Evolutionary conservation across 2,113 vertebrate genomes (phyloP), one percentile per base, ranked within the genome.

Genomic region (Sialia sialis): DNA sequence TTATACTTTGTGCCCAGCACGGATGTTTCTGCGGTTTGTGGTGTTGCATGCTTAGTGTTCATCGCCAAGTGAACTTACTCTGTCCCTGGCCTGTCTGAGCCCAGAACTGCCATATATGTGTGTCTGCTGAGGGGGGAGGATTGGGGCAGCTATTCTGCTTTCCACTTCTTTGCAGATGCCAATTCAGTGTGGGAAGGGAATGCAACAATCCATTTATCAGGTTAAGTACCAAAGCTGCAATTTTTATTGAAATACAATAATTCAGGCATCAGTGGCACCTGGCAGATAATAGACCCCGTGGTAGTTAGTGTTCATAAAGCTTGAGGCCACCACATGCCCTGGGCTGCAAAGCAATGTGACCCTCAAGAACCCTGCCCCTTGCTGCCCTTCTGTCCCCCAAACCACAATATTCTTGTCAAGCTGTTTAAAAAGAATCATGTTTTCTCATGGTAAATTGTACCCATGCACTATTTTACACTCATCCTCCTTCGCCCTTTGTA

Each of bases 171-270:
- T 79, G 81, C 81, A 76, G 54, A 73, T 69, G 49, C 70, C 55
- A 41, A 4, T 69, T 49, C 74, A 58, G 16, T 9, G 4, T 72
- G 76, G 51, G 39, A 85, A 91, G 41, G n/a, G n/a, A 91, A 83
- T 0, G 7, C 63, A 95, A 77, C 55, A 70, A n/a, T 69, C 79
- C 52, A 51, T 64, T 67, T 93, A 63, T 20, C 68, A 64, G 79
- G 93, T 95, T 93, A 95, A 96, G 83, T 83, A 86, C 76, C 55
- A 92, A 63, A 88, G 95, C 85, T 72, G 85, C 92, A 86, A 38
- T 59, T 93, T 94, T 95, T 93, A 94, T 90, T 95, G 92, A 93
- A 96, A 95, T 95, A 74, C 85, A 93, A 38, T 97, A 94, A 97
- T 90, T 96, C 92, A 93, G 60, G 52, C 43, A 59, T 95, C 64